phyloP scores from a whole-genome alignment of 2,888 invertebrate species.

The Oligia fasciuncula region DNA sequence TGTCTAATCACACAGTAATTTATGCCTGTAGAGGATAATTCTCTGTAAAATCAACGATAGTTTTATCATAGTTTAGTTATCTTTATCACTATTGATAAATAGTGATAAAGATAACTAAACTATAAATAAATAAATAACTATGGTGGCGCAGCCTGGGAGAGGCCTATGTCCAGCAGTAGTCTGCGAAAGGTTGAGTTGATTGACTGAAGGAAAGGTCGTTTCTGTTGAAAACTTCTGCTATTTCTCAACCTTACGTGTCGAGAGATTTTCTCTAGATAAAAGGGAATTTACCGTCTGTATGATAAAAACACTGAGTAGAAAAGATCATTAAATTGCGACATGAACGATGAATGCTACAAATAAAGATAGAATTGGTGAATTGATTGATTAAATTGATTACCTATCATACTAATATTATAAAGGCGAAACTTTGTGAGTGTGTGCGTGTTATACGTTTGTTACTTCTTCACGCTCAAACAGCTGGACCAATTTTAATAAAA shows the following conservation, averaged over 20 bases:
- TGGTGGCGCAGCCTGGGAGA: too few relatives aligned
- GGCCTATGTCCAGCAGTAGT: too few relatives aligned
- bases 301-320: slow-evolving; percentile 14
- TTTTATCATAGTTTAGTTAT: slow-evolving; percentile 32
- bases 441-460: too few relatives aligned
- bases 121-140: too few relatives aligned
- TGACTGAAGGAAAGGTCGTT: background rate
- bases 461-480: too few relatives aligned
- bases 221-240: background rate
- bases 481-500: too few relatives aligned
- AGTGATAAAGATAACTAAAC: too few relatives aligned
- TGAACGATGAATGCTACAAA: slow-evolving; percentile 17
- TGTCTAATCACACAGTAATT: slow-evolving; percentile 16
- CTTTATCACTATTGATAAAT: slow-evolving; percentile 24
- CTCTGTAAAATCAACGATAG: background rate
- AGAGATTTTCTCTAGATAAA: background rate
- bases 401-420: background rate
- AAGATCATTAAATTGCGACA: background rate
- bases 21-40: slow-evolving; percentile 1
- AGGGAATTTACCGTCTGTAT: background rate
- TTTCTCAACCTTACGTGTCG: background rate
- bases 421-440: too few relatives aligned
- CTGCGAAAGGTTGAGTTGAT: background rate
- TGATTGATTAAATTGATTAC: background rate
- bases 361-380: background rate